A percentile compares a stretch with the other conserved stretches of the same genome.
Conservation (phyloP, 2,113 vertebrate genomes). For the Oryctolagus cuniculus region mOryCun1.1 NC_091437.1:39212501-39213000, state of each 20-base stretch:
- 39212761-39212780: background rate
- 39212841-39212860: background rate
- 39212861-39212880: background rate
- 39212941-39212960: constrained; percentile 20
- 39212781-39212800: background rate
- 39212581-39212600: background rate
- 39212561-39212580: background rate
- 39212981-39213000: background rate
- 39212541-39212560: background rate
- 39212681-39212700: background rate
- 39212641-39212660: background rate
- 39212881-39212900: background rate
- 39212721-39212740: background rate
- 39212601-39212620: background rate
- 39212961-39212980: constrained; percentile 16
- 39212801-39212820: background rate
- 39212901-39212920: constrained; percentile 11
- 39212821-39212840: background rate
- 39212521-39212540: constrained; percentile 22
- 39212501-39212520: background rate
- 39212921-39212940: constrained; percentile 39
- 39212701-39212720: background rate
- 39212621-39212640: background rate
- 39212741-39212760: background rate
- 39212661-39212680: background rate